A percentile compares a stretch with the other conserved stretches of the same genome.
These are phyloP conservation scores for Gallinago media DNA, from an alignment of 2,113 vertebrate genomes.

Conservation along the genomic window DNA sequence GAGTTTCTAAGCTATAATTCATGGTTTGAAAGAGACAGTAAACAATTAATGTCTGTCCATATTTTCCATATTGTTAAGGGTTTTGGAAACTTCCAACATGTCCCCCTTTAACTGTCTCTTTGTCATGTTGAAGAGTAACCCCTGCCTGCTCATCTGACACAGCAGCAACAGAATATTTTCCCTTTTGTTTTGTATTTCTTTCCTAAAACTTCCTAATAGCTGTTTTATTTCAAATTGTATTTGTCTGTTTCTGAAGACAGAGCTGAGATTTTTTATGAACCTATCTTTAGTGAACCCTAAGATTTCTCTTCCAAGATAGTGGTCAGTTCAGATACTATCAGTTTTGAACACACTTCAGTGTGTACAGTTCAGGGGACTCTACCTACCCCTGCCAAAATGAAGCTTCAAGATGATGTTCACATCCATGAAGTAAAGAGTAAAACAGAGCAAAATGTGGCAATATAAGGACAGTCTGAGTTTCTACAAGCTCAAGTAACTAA, in stretches of 20 bases:
- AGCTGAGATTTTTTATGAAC: not conserved
- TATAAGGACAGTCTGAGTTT: not conserved
- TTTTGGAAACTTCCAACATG: not conserved
- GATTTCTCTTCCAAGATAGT: not conserved
- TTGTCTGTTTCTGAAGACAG: not conserved
- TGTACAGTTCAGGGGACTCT: not conserved
- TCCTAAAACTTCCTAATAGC: not conserved
- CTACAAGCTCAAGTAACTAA: not conserved
- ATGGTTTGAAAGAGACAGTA: not conserved
- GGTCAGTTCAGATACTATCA: not conserved
- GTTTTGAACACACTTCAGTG: not conserved
- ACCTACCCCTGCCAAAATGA: not conserved
- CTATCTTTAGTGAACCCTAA: not conserved
- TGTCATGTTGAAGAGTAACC: not conserved
- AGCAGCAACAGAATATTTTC: not conserved
- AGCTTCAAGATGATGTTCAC: not conserved
- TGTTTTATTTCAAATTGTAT: not conserved
- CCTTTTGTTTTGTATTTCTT: not conserved
- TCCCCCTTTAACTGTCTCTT: not conserved
- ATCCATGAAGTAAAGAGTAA: not conserved
- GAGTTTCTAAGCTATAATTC: not conserved
- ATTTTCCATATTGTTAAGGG: not conserved
- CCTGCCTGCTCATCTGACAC: not conserved
- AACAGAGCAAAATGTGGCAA: not conserved
- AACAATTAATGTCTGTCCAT: not conserved